Percentiles rank a stretch among this genome's conserved stretches.
These are phyloP conservation scores for Oreortyx pictus DNA, from an alignment of 2,797 vertebrate genomes.

Conservation along the genomic window DNA sequence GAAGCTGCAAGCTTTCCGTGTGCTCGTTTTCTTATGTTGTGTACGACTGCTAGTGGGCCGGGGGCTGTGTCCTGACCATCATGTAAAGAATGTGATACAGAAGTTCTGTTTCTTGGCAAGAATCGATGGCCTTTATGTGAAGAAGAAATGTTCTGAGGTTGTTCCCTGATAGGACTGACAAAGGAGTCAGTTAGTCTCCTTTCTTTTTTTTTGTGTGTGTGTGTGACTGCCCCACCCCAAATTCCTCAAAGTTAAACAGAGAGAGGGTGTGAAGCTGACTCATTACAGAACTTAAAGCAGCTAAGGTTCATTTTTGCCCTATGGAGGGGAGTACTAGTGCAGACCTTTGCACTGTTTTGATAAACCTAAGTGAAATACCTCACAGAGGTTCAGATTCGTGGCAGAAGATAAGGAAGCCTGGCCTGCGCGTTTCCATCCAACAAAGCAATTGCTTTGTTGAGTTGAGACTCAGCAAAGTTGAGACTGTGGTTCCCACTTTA, in stretches of 20 bases:
- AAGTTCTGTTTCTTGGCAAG: neutral
- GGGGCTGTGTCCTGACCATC: neutral
- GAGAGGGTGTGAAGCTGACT: neutral
- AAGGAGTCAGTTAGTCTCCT: neutral
- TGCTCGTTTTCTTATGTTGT: neutral
- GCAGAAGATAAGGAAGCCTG: neutral
- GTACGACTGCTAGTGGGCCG: neutral
- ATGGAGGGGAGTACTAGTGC: neutral
- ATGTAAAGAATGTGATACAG: neutral
- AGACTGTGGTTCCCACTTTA: neutral
- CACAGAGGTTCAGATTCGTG: neutral
- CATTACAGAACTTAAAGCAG: neutral
- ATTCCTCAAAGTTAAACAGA: slow-evolving; percentile 38
- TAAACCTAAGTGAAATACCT: neutral
- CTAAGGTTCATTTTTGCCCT: neutral
- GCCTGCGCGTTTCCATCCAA: neutral
- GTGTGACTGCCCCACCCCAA: neutral
- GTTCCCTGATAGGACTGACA: neutral
- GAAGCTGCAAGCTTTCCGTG: neutral
- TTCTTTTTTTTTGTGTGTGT: neutral
- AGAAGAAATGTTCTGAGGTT: neutral
- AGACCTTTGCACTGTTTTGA: neutral
- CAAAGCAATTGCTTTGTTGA: neutral
- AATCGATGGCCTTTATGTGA: neutral
- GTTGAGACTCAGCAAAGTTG: neutral